Evolutionary conservation across 2,113 vertebrate species (phyloP).

Genomic region (Misgurnus anguillicaudatus): DNA sequence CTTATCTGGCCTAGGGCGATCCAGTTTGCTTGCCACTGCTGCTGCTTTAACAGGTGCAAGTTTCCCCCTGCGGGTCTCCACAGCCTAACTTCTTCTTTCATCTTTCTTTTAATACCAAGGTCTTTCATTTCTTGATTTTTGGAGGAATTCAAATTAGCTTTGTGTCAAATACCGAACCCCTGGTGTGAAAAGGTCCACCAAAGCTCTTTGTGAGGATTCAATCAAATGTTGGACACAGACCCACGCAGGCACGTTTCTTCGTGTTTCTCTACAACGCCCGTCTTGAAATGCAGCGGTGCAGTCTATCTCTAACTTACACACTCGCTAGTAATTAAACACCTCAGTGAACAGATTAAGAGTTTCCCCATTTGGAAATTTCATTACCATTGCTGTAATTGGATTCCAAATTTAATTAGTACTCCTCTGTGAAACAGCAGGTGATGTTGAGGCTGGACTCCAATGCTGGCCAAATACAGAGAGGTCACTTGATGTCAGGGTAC

Average conservation of each 20-base stretch:
- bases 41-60: neutral
- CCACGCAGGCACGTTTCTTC: constrained; percentile 17
- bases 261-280: constrained; percentile 24
- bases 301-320: constrained; percentile 73
- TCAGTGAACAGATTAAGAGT: constrained; percentile 81
- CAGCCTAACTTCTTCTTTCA: neutral
- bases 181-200: constrained; percentile 34
- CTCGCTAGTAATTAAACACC: constrained; percentile 79
- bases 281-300: constrained; percentile 61
- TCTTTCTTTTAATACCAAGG: constrained; percentile 12
- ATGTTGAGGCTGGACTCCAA: constrained; percentile 61
- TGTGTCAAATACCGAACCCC: constrained; percentile 26
- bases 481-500: constrained; percentile 32
- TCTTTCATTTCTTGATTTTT: constrained; percentile 18
- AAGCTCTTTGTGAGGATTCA: constrained; percentile 44
- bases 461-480: constrained; percentile 52
- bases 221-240: constrained; percentile 43
- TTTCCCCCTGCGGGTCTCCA: neutral
- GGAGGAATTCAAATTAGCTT: constrained; percentile 37
- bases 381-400: constrained; percentile 80
- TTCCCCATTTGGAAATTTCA: constrained; percentile 82
- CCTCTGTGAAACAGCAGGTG: constrained; percentile 71
- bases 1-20: no score
- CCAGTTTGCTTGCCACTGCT: no score
- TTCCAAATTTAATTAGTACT: constrained; percentile 79